Evolutionary conservation across 1,140 invertebrate species (phyloP), one percentile per base, ranked within the genome.

Genomic region (Lineus longissimus): DNA sequence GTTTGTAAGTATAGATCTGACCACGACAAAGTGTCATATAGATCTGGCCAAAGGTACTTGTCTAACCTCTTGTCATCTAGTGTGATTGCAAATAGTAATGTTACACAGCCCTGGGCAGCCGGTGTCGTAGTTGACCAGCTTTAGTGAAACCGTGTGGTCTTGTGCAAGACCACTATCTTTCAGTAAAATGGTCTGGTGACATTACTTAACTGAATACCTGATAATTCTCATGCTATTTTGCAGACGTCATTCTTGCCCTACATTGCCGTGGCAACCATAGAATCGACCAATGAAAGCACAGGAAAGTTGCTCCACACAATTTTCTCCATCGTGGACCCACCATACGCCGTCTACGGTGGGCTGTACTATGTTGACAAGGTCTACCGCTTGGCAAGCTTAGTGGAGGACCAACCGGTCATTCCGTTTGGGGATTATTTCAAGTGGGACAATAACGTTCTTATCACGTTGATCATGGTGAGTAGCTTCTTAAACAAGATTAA

Each of bases 221-320:
- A n/a, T n/a, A n/a, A n/a, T n/a, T n/a, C n/a, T n/a, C n/a, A n/a
- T n/a, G n/a, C n/a, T n/a, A n/a, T n/a, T n/a, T 70, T 68, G 25
- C 68, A 79, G 77, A 57, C 65, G 68, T 90, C 89, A 1, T 85
- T 90, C 36, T 84, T 92, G 62, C 89, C 90, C 0, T 93, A 90
- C 73, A 77, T 89, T 17, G 66, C 70, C 17, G 79, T 84, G 1
- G 71, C 71, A 29, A 19, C 91, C 27, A 86, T 91, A 22, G 79
- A 83, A 62, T 65, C 71, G 11, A 11, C 11, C 11, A 19, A 43
- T 19, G 11, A 57, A 55, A 78, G 7, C 47, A 30, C 2, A 61
- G 57, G 7, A 9, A 59, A 17, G 9, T 30, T 23, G 55, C 56
- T 78, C 7, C 76, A 78, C 54, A 68, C 69, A 22, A 56, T 77